Evolutionary conservation across 2,888 invertebrate species (phyloP).

Genomic region (Monopis laevigella): DNA sequence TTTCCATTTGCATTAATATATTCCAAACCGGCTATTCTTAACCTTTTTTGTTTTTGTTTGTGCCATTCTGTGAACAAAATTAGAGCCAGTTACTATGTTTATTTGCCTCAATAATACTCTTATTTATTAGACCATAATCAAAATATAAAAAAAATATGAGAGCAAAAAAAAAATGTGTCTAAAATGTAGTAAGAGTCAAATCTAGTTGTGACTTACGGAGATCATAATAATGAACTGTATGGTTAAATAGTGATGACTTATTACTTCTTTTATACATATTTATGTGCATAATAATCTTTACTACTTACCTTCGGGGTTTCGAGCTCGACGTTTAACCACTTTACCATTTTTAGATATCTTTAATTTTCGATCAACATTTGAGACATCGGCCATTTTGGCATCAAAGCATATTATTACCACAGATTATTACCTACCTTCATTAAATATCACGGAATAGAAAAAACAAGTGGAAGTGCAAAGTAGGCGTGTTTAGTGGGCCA

Average conservation of each 20-base stretch:
- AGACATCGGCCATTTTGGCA: constrained; percentile 67
- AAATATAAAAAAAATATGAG: background rate
- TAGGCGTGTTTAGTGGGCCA: too few species aligned
- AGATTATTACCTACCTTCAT: too few species aligned
- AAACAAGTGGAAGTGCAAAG: too few species aligned
- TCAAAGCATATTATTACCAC: constrained; percentile 36
- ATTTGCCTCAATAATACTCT: too few species aligned
- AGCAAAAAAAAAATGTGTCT: constrained; percentile 25
- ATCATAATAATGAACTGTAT: constrained; percentile 12
- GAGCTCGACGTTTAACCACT: constrained; percentile 54
- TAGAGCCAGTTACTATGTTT: too few species aligned
- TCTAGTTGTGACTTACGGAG: constrained; percentile 24
- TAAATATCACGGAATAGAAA: too few species aligned
- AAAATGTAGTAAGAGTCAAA: constrained; percentile 60
- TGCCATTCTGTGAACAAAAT: constrained; percentile 58
- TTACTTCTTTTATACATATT: constrained; percentile 1
- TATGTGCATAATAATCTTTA: constrained; percentile 14
- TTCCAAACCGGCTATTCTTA: constrained; percentile 62
- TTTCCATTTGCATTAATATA: constrained; percentile 68
- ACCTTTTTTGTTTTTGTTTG: constrained; percentile 65
- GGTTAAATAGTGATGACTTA: background rate
- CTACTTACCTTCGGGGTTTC: constrained; percentile 58
- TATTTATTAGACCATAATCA: background rate
- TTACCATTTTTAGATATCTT: constrained; percentile 59
- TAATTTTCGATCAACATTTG: constrained; percentile 55